Evolutionary conservation across 2,113 vertebrate genomes (phyloP).

Genomic region (Anseranas semipalmata): DNA sequence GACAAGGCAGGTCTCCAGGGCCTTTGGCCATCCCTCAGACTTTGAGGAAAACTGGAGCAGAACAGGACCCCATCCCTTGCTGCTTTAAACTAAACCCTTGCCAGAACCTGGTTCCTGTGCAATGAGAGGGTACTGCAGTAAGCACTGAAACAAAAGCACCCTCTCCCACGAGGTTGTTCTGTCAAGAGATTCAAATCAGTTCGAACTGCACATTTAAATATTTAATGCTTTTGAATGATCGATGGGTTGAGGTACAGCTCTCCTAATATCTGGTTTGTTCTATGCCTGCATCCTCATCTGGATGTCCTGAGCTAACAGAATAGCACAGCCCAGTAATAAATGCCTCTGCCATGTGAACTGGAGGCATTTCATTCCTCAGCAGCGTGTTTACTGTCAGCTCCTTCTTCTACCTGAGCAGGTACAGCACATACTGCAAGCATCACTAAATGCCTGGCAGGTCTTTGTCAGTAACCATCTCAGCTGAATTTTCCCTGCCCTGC

Average conservation of each 20-base stretch:
- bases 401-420: not conserved
- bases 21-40: not conserved
- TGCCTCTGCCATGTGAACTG: not conserved
- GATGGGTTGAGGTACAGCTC: not conserved
- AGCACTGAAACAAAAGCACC: not conserved
- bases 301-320: not conserved
- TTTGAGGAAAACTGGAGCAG: not conserved
- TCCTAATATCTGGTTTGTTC: not conserved
- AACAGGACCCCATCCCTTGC: not conserved
- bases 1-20: not conserved
- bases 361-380: not conserved
- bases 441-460: not conserved
- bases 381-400: not conserved
- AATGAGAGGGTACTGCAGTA: not conserved
- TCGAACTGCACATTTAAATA: not conserved
- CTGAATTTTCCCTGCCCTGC: not conserved
- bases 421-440: not conserved
- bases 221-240: not conserved
- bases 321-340: not conserved
- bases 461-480: not conserved
- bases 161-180: not conserved
- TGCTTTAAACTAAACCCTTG: not conserved
- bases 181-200: not conserved
- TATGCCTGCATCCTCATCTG: not conserved
- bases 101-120: not conserved